Conservation (phyloP, 2,888 invertebrate genomes). For the Leucoma salicis region DNA sequence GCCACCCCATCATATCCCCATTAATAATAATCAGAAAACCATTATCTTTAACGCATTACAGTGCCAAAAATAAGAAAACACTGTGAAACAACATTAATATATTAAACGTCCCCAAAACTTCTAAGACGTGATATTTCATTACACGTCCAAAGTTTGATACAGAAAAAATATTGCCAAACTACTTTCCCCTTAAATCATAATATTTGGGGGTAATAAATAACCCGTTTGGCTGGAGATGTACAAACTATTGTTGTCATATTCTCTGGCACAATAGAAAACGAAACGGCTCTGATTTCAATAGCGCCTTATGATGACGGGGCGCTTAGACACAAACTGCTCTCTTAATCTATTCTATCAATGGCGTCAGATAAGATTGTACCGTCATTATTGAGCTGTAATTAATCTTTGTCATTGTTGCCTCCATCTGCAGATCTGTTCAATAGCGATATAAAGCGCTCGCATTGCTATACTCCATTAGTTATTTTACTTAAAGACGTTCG, state of each 20-base stretch:
- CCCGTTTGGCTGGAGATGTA: conserved; percentile 18
- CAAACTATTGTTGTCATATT: conserved; percentile 34
- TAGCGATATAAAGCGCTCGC: conserved; percentile 42
- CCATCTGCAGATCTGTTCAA: conserved; percentile 54
- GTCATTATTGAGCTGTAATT: conserved; percentile 68
- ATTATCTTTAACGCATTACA: background rate
- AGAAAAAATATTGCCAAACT: conserved; percentile 28
- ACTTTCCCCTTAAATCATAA: conserved; percentile 25
- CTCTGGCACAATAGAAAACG: conserved; percentile 26
- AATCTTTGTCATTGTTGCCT: conserved; percentile 68
- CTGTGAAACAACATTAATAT: conserved; percentile 11
- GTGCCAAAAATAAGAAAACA: background rate
- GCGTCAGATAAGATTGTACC: conserved; percentile 60
- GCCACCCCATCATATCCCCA: no score
- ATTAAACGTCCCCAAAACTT: conserved; percentile 12
- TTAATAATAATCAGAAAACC: no score
- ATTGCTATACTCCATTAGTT: conserved; percentile 37
- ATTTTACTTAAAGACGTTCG: conserved; percentile 35
- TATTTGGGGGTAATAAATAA: conserved; percentile 25
- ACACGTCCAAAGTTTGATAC: conserved; percentile 12
- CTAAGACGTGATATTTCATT: conserved; percentile 21
- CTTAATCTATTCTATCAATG: conserved; percentile 58
- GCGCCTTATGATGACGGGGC: conserved; percentile 43
- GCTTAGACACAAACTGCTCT: conserved; percentile 44
- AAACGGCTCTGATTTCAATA: conserved; percentile 31